These are phyloP conservation scores for Ctenosaura bakeri DNA, from an alignment of 2,797 vertebrate genomes.

Conservation along the genomic window DNA sequence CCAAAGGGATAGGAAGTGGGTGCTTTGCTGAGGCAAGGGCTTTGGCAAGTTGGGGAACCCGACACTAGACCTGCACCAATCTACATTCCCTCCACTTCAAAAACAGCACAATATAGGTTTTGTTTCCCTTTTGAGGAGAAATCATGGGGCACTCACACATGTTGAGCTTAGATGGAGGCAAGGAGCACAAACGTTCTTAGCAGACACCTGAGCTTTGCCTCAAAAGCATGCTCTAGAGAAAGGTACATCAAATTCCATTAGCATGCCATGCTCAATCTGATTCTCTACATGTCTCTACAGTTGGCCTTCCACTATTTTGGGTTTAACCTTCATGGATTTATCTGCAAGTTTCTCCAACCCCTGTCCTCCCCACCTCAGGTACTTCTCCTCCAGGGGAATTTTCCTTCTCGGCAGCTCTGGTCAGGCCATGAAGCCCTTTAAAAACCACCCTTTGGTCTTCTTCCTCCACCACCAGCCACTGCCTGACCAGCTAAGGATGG, in stretches of 20 bases:
- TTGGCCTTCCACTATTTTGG: no score
- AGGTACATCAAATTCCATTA: neutral
- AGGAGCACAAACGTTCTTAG: neutral
- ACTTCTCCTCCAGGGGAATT: no score
- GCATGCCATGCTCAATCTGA: neutral
- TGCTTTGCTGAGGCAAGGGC: no score
- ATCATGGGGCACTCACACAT: neutral
- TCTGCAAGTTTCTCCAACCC: no score
- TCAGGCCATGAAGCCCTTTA: no score
- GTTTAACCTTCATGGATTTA: no score
- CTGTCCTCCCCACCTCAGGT: no score
- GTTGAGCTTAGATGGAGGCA: neutral
- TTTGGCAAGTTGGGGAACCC: no score
- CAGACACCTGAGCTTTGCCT: neutral
- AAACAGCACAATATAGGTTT: neutral
- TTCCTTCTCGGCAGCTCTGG: no score
- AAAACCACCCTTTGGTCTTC: no score
- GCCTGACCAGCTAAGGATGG: no score
- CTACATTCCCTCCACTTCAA: neutral
- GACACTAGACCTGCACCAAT: neutral
- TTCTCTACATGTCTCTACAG: neutral
- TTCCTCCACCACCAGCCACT: no score
- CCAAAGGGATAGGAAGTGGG: neutral
- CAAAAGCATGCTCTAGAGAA: neutral
- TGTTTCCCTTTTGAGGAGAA: neutral